Base-by-base conservation (phyloP, 2,797 vertebrate species). In the Silurus lanzhouensis region DNA sequence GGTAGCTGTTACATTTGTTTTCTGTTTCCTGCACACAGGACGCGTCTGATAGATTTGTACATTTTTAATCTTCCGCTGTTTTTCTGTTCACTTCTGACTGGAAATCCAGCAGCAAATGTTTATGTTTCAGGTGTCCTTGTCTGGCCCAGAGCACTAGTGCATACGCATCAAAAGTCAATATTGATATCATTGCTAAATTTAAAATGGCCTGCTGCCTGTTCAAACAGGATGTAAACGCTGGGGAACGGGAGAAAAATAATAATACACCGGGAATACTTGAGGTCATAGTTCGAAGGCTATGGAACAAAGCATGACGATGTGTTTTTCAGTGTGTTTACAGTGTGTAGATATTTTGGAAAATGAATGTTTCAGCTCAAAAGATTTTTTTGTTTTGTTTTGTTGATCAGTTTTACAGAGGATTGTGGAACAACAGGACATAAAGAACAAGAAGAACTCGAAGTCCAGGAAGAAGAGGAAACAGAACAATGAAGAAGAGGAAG, bases 381-480 rank as follows among this genome's bases (percentile, higher is more conserved):
- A 19, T 44, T 17, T 72, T 72, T 27, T 58, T 25, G 20, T 52
- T 72, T 48, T 77, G 20, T 81, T 81, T 84, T 87, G 83, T 89
- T 88, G 86, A 78, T 84, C 92, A 96, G 95, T 96, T 89, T 92
- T 91, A 77, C 94, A 94, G 86, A 92, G 91, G 83, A 96, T 96
- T 83, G 84, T 93, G 89, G 94, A 96, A 85, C 93, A 94, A 86
- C 91, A 92, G 89, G 95, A 96, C 91, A 88, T 95, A 86, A 96
- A 95, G 92, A 95, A 91, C 90, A 96, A 96, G 92, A 96, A 96
- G 91, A 94, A 93, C 87, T 95, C 94, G 48, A 96, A 95, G 92
- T 95, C 95, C 84, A 93, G 94, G 88, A 96, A 96, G 90, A 96
- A 96, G 92, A 94, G 95, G 91, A 96, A 95, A 88, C 95, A 95